phyloP scores from a whole-genome alignment of 2,113 vertebrate genomes.

The Nothoprocta perdicaria region DNA sequence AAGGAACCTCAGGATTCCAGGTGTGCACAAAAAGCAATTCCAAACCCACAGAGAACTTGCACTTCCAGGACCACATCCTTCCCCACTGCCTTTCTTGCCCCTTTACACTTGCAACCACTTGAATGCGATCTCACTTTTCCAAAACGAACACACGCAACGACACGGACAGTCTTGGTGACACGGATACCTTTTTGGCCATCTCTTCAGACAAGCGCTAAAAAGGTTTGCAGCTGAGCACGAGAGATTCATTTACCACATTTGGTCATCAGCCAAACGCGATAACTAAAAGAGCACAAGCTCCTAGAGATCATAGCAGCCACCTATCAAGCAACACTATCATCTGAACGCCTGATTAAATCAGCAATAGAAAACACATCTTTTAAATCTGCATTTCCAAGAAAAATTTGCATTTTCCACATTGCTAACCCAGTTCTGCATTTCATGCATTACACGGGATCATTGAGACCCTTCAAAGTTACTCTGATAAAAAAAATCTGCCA shows the following conservation, averaged over 20 bases:
- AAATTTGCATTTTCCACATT: background rate
- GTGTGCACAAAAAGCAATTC: background rate
- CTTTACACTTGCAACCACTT: accelerated
- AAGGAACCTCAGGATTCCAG: background rate
- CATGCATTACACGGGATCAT: background rate
- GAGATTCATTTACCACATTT: background rate
- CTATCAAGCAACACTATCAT: background rate
- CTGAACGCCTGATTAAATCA: background rate
- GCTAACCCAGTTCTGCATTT: background rate
- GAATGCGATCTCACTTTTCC: accelerated
- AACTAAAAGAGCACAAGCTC: background rate
- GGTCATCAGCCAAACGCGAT: background rate
- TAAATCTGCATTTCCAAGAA: background rate
- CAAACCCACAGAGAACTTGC: background rate
- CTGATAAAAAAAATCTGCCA: background rate
- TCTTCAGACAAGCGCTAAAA: background rate
- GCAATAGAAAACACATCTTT: background rate
- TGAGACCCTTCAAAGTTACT: background rate
- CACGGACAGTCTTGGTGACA: background rate
- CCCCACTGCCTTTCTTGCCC: background rate
- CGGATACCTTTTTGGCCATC: background rate
- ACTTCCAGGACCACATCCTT: background rate
- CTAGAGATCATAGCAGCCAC: background rate
- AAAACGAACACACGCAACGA: background rate
- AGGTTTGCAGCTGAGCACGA: background rate